Evolutionary conservation across 92 coral and sea anemone species (phyloP), one percentile per base, ranked within the genome.

Genomic region (Isaurus tuberculatus): DNA sequence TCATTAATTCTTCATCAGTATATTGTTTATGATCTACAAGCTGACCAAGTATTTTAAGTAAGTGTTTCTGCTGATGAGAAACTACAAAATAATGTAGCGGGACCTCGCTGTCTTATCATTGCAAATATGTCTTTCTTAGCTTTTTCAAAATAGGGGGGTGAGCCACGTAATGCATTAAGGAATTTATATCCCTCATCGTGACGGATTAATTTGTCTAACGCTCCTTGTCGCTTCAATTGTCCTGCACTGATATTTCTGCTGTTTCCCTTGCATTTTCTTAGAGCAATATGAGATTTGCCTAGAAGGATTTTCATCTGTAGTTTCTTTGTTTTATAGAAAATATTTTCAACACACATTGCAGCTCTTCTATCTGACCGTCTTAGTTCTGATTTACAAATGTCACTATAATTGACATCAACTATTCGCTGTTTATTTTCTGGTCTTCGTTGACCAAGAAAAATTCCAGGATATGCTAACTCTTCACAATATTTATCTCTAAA

Each of bases 251-350:
- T 58, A 58, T 58, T 58, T 58, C 65, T 58, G 65, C 30, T 58
- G 10, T 58, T 58, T 22, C 65, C 65, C 65, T 58, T 58, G 30
- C 65, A 58, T 58, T 58, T 58, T 58, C 65, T 58, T 58, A 58
- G 8, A 20, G 65, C 65, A 58, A 58, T 58, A 58, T 58, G 30
- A 22, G 65, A 58, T 58, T 58, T 58, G 30, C 65, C 65, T 58
- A 58, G 30, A 58, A 58, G 65, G 30, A 58, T 58, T 58, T 58
- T 58, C 51, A 34, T n/a, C n/a, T n/a, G n/a, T n/a, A n/a, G n/a
- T n/a, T n/a, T n/a, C n/a, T n/a, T n/a, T n/a, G n/a, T n/a, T 73
- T 75, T 75, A 23, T 48, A 73, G 61, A 73, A 43, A 15, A 73
- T 73, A 34, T 73, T 73, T 9, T n/a, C n/a, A n/a, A n/a, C n/a